Percentiles rank a stretch among this genome's conserved stretches.
These are phyloP conservation scores for Chromobotia macracanthus DNA, from an alignment of 2,797 vertebrate genomes.

Conservation along the genomic window DNA sequence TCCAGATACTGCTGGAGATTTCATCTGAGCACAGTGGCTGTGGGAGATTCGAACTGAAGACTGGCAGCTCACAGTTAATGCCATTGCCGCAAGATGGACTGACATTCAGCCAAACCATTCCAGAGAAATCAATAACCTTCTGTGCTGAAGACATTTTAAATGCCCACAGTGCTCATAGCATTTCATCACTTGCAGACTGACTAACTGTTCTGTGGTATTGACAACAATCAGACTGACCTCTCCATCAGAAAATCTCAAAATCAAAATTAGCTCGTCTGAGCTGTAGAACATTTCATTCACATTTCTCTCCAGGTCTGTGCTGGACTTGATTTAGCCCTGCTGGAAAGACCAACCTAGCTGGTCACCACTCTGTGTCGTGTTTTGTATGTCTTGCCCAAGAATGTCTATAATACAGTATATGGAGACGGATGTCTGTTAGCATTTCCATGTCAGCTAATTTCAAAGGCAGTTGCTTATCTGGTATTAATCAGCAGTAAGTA, in stretches of 20 bases:
- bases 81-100: slow-evolving; percentile 48
- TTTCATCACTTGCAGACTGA: not conserved
- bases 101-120: slow-evolving; percentile 52
- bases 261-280: slow-evolving; percentile 8
- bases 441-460: too few species aligned
- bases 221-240: not conserved
- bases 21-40: slow-evolving; percentile 14
- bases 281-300: slow-evolving; percentile 4
- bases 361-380: too few species aligned
- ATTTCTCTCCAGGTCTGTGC: not conserved
- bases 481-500: too few species aligned
- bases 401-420: too few species aligned
- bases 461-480: too few species aligned
- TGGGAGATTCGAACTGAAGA: slow-evolving; percentile 48
- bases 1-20: slow-evolving; percentile 15
- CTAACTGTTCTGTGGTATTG: slow-evolving; percentile 17
- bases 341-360: not conserved
- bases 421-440: too few species aligned
- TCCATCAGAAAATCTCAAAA: slow-evolving; percentile 13
- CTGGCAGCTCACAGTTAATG: slow-evolving; percentile 49
- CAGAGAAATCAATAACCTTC: slow-evolving; percentile 52
- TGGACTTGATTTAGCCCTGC: not conserved
- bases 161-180: slow-evolving; percentile 16
- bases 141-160: slow-evolving; percentile 48
- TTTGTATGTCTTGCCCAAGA: too few species aligned